phyloP scores from a whole-genome alignment of 2,888 invertebrate species.

The Melinopterus prodromus region DNA sequence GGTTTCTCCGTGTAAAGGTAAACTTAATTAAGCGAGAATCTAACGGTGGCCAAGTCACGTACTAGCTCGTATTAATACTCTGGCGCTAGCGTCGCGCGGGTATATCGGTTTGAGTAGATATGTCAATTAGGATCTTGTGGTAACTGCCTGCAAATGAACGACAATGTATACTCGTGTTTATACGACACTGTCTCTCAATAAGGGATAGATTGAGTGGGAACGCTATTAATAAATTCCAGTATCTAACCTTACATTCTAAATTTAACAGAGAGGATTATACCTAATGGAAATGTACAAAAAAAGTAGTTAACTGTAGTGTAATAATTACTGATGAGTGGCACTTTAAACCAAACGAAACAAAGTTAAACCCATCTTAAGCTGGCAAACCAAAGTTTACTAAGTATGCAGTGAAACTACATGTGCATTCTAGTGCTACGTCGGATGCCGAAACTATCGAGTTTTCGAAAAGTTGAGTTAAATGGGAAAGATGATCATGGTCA shows the following conservation, averaged over 20 bases:
- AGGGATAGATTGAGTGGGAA: background rate
- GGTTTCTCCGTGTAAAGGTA: background rate
- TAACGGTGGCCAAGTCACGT: background rate
- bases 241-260: background rate
- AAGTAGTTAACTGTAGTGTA: no score
- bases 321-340: no score
- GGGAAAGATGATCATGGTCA: no score
- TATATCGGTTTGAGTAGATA: background rate
- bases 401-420: no score
- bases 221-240: background rate
- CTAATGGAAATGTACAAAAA: no score
- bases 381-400: no score
- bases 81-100: background rate
- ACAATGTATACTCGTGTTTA: background rate
- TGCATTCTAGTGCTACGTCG: no score
- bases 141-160: background rate
- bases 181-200: background rate
- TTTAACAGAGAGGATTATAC: no score
- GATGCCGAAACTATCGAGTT: no score
- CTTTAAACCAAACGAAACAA: no score
- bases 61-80: background rate
- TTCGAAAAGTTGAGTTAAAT: no score
- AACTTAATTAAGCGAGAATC: background rate
- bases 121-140: background rate
- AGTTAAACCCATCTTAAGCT: no score